Evolutionary conservation across 64 coral and sea anemone genomes (phyloP).

Genomic region (Stichodactyla mertensii): DNA sequence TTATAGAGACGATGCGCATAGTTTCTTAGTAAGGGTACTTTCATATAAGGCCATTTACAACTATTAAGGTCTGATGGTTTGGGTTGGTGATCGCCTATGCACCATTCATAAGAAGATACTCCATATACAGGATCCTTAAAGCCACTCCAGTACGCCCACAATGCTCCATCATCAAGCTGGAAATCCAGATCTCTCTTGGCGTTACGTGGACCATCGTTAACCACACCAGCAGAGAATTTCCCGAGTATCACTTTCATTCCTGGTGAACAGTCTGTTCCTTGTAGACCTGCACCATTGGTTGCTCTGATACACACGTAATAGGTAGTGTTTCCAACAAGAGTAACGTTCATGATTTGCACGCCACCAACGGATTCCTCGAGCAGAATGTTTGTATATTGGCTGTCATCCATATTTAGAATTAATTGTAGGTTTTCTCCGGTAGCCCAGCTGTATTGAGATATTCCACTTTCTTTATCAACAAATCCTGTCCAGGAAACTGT

Average conservation of each 20-base stretch:
- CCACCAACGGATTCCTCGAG: conserved; percentile 52
- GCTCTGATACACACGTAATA: conserved; percentile 90
- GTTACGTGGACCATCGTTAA: conserved; percentile 67
- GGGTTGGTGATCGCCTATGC: conserved; percentile 56
- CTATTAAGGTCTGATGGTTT: conserved; percentile 11
- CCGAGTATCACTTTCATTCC: conserved; percentile 69
- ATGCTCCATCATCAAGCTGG: conserved; percentile 78
- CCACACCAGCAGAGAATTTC: conserved; percentile 72
- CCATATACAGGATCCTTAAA: conserved; percentile 93
- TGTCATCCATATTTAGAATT: conserved; percentile 20
- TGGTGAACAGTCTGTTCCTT: conserved; percentile 70
- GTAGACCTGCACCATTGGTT: conserved; percentile 81
- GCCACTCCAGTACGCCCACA: conserved; percentile 90
- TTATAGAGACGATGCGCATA: conserved; percentile 63
- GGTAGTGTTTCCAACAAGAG: conserved; percentile 64
- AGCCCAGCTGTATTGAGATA: conserved; percentile 65
- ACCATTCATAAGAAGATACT: conserved; percentile 76
- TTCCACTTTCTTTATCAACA: conserved; percentile 72
- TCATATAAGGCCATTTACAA: conserved; percentile 66
- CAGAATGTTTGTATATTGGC: conserved; percentile 45
- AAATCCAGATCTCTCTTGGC: conserved; percentile 67
- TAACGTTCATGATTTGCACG: conserved; percentile 67
- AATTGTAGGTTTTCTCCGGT: conserved; percentile 43
- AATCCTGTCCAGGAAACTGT: conserved; percentile 87
- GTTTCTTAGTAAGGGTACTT: conserved; percentile 33